These are phyloP conservation scores for Spilosoma lubricipeda DNA, from an alignment of 2,888 invertebrate genomes.

Conservation along the genomic window DNA sequence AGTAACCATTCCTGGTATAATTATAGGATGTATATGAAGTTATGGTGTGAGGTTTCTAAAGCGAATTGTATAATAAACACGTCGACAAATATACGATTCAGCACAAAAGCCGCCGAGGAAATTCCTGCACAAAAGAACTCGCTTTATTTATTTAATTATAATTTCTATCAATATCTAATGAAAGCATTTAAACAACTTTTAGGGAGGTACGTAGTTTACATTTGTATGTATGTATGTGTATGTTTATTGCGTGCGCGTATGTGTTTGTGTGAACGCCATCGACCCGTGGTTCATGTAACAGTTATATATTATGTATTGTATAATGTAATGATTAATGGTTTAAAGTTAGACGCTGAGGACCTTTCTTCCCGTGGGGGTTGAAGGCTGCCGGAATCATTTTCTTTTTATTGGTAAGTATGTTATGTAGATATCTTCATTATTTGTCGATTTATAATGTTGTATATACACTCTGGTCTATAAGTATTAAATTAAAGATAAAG, in stretches of 20 bases:
- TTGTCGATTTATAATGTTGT: neutral
- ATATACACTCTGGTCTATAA: no score
- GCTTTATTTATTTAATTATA: constrained; percentile 70
- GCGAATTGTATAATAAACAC: neutral
- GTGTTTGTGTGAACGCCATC: constrained; percentile 40
- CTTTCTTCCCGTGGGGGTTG: constrained; percentile 57
- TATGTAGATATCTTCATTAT: neutral
- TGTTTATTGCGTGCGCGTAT: constrained; percentile 21
- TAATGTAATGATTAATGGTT: constrained; percentile 49
- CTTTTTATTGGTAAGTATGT: constrained; percentile 75
- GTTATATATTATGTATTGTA: constrained; percentile 58
- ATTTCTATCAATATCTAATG: constrained; percentile 59
- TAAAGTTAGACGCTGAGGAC: constrained; percentile 56
- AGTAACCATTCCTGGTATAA: neutral
- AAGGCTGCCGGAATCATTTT: constrained; percentile 69
- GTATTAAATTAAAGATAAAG: neutral
- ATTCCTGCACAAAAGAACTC: constrained; percentile 43
- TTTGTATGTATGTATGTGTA: constrained; percentile 49
- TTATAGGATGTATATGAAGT: neutral
- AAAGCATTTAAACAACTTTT: constrained; percentile 78
- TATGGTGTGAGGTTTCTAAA: neutral
- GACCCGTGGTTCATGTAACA: constrained; percentile 49
- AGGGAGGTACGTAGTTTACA: constrained; percentile 66
- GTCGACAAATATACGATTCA: constrained; percentile 22
- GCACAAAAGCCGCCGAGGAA: constrained; percentile 29